These are phyloP conservation scores for Elachura formosa DNA, from an alignment of 2,113 vertebrate genomes.

Conservation along the genomic window DNA sequence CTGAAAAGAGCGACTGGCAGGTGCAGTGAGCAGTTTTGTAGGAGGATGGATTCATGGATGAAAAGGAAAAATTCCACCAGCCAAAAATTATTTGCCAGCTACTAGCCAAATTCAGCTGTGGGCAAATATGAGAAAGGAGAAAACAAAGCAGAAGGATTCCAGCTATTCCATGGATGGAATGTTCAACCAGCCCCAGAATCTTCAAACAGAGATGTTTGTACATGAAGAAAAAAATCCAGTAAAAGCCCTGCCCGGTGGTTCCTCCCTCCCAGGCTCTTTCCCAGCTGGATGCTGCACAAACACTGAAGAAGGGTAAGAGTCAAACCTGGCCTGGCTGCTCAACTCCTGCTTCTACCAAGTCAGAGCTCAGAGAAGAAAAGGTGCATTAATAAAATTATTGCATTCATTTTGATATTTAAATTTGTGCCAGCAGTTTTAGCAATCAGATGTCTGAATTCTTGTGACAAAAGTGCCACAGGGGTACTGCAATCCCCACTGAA, in stretches of 20 bases:
- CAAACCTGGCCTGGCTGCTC: constrained; percentile 33
- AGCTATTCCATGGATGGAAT: background rate
- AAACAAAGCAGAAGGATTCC: background rate
- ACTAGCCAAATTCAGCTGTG: background rate
- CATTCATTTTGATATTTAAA: constrained; percentile 44
- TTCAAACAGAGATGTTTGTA: background rate
- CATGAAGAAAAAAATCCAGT: background rate
- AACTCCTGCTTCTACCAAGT: background rate
- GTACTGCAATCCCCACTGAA: constrained; percentile 19
- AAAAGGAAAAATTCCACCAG: background rate
- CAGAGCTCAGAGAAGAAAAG: constrained; percentile 42
- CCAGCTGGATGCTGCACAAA: background rate
- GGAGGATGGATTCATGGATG: background rate
- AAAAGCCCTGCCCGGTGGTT: background rate
- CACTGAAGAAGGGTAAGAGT: background rate
- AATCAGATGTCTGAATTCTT: background rate
- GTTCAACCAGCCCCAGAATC: background rate
- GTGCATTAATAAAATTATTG: constrained; percentile 61
- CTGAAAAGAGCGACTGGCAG: too few species aligned
- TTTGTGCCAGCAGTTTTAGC: constrained; percentile 4
- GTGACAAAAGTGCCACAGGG: background rate
- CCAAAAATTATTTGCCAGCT: background rate
- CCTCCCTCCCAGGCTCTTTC: background rate
- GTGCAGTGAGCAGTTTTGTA: background rate
- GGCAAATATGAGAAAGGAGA: background rate